These are phyloP conservation scores for Parochlus steinenii DNA, from an alignment of 2,888 invertebrate genomes.

Conservation along the genomic window DNA sequence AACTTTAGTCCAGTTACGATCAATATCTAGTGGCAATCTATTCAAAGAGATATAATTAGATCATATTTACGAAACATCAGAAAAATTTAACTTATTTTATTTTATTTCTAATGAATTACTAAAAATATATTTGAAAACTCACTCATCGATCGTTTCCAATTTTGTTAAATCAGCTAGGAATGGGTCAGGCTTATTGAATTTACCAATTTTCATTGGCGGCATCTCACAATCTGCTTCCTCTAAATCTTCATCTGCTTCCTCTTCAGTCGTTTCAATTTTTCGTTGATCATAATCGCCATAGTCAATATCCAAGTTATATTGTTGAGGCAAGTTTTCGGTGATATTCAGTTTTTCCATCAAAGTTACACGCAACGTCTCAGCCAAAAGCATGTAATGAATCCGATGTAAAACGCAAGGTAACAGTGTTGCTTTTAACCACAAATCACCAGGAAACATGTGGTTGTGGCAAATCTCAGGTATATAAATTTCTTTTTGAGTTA, in stretches of 20 bases:
- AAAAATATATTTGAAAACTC: too few relatives aligned
- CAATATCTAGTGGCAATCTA: conserved; percentile 48
- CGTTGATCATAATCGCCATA: conserved; percentile 8
- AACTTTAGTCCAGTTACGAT: conserved; percentile 36
- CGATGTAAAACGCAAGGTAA: conserved; percentile 77
- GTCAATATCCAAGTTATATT: conserved; percentile 7
- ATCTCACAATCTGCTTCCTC: too few relatives aligned
- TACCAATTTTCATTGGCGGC: too few relatives aligned
- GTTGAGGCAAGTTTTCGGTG: conserved; percentile 18
- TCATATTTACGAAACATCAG: too few relatives aligned
- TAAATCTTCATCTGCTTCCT: conserved; percentile 1
- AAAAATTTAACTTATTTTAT: too few relatives aligned
- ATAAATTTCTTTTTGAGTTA: conserved; percentile 43
- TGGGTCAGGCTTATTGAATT: too few relatives aligned
- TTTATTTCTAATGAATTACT: too few relatives aligned
- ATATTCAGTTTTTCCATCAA: conserved; percentile 29
- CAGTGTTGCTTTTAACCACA: conserved; percentile 74
- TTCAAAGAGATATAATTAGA: too few relatives aligned
- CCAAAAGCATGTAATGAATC: conserved; percentile 24
- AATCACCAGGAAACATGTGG: conserved; percentile 48
- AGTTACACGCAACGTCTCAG: conserved; percentile 28
- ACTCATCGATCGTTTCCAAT: too few relatives aligned
- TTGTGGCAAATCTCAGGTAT: conserved; percentile 76
- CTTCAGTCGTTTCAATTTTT: background rate
- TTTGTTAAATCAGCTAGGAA: too few relatives aligned